Evolutionary conservation across 2,888 invertebrate genomes (phyloP), one percentile per base, ranked within the genome.

Genomic region (Eristalinus aeneus): DNA sequence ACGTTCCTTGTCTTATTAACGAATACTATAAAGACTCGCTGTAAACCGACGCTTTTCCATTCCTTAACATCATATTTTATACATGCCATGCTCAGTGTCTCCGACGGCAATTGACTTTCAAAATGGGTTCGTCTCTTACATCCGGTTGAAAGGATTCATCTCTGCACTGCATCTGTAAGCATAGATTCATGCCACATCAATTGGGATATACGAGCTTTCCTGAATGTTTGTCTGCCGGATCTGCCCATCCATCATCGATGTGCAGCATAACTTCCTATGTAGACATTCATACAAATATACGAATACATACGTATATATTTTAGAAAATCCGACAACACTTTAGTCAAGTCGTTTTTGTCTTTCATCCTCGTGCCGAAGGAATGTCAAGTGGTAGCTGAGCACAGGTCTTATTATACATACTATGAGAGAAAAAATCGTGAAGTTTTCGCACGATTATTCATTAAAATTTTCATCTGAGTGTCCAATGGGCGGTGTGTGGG

Each of bases 231-330:
- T 73, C 77, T 73, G 76, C 53, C 68, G 63, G 76, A 73, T 76
- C 64, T 73, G 64, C 60, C 65, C 85, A 81, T 86, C 85, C 81
- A 81, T 86, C 85, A 86, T 81, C 81, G 68, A 77, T 69, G 77
- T 84, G 46, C 16, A 46, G 16, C 16, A 46, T 16, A 27, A 2
- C 27, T 27, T 27, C 27, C 27, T 27, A 27, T 27, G 5, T 27
- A 27, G 2, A 8, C 16, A 16, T 16, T 1, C 16, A 16, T 16
- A 46, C n/a, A 46, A 5, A n/a, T 46, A 46, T 46, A 46, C 16
- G 16, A 5, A 16, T 5, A 2, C n/a, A n/a, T n/a, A 1, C 16
- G 12, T 39, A 12, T 39, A 39, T 12, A 5, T 39, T 2, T n/a
- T 16, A 46, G 46, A 46, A 46, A 46, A 46, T 1, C 16, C 16